Evolutionary conservation across 2,797 vertebrate genomes (phyloP), one percentile per base, ranked within the genome.

Genomic region (Darevskia nairensis): DNA sequence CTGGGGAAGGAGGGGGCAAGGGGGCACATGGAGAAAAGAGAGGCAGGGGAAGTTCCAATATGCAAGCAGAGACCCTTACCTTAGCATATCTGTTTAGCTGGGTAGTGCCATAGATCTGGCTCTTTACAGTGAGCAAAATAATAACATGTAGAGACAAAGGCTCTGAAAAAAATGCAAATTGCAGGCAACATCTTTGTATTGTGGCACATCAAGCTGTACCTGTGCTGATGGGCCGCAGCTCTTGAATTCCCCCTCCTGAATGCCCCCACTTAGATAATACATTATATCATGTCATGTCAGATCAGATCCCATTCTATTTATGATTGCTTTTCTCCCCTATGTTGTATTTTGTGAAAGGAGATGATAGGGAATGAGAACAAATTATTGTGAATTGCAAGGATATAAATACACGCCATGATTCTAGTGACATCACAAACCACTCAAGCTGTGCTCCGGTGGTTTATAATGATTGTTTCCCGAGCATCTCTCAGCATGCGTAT

Each of bases 361-460:
- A 93, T 79, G 85, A 88, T 75, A 88, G 82, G 5, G 84, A 88
- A 87, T 1, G 44, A 90, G 88, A 86, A 90, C 59, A 89, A 87
- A 90, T 85, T 86, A 89, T 94, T 92, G 85, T 92, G 91, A 89
- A 89, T 90, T 92, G 90, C 55, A 39, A 44, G 89, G 66, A 87
- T 86, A 78, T 86, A 92, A 91, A 89, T 75, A 83, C 76, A 82
- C 50, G 46, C 72, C 32, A 25, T 4, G 79, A 81, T 69, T 21
- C 17, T 2, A 39, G 71, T 88, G 82, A 84, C 46, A 90, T 92
- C 93, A 91, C 55, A 89, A 87, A 32, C 68, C 69, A 87, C 76
- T 86, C 82, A 66, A 5, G 82, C 79, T 82, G 55, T 15, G 8
- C 61, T 78, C 80, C 79, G 81, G 68, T 81, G 74, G 46, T 92